Conservation (phyloP, 2,113 vertebrate species). For the Halichoerus grypus region DNA sequence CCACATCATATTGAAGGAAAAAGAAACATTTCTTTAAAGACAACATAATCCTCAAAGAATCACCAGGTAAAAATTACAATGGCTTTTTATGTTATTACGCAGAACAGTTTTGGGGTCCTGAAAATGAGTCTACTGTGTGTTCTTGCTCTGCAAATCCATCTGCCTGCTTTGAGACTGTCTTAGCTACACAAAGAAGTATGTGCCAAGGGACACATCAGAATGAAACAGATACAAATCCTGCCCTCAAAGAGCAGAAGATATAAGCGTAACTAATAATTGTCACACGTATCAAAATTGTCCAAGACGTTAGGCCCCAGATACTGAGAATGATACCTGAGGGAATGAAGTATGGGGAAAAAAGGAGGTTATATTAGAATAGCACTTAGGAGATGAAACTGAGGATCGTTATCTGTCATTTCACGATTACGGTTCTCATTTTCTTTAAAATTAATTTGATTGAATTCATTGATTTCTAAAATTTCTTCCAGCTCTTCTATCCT, state of each 20-base stretch:
- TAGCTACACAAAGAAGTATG: background rate
- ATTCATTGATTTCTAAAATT: background rate
- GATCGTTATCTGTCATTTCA: background rate
- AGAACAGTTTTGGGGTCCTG: background rate
- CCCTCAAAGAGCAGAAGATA: background rate
- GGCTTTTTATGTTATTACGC: background rate
- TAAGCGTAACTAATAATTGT: background rate
- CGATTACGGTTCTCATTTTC: background rate
- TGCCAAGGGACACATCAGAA: background rate
- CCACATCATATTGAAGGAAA: background rate
- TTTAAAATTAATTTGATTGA: background rate
- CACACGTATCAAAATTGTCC: background rate
- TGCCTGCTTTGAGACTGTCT: background rate
- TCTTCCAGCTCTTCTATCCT: background rate
- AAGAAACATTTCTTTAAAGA: background rate
- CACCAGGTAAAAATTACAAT: background rate
- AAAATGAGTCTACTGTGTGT: background rate
- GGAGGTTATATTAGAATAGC: background rate
- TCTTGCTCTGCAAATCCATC: background rate
- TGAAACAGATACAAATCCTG: background rate
- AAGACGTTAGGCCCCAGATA: background rate
- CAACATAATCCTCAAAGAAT: background rate
- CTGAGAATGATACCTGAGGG: background rate
- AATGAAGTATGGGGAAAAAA: background rate
- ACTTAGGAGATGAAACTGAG: background rate